Evolutionary conservation across 1,140 invertebrate species (phyloP).

Genomic region (Mactra quadrangularis): DNA sequence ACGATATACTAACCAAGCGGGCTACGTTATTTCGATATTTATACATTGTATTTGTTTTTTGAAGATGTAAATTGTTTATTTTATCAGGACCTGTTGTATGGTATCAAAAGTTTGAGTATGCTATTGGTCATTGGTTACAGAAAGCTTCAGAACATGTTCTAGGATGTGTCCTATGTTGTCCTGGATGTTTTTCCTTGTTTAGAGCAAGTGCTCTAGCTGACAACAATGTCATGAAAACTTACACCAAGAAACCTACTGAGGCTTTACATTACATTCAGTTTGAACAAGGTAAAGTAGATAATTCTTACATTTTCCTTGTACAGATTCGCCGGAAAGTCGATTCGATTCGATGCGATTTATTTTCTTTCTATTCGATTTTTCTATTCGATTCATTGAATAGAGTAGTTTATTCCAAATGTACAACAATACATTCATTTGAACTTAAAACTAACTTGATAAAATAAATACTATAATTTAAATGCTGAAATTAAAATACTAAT

Average conservation of each 20-base stretch:
- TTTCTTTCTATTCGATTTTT: neutral
- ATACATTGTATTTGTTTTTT: no score
- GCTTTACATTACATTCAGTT: conserved; percentile 80
- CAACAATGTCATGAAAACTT: conserved; percentile 80
- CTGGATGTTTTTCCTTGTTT: conserved; percentile 81
- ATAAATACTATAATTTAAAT: no score
- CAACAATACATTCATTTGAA: no score
- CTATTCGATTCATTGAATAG: no score
- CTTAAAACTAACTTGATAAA: no score
- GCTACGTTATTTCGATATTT: no score
- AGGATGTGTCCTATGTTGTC: conserved; percentile 80
- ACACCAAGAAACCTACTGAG: conserved; percentile 76
- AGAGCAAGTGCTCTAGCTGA: conserved; percentile 79
- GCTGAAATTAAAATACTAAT: no score
- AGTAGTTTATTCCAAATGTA: no score
- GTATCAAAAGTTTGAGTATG: conserved; percentile 99
- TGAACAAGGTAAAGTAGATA: conserved; percentile 80
- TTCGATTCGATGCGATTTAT: no score
- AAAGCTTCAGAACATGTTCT: conserved; percentile 98
- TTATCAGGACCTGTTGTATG: conserved; percentile 96
- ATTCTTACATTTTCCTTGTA: conserved; percentile 64
- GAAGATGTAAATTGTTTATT: neutral
- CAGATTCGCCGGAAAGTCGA: no score
- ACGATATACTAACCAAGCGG: no score
- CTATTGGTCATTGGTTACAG: conserved; percentile 99